Evolutionary conservation across 2,888 invertebrate species (phyloP).

Genomic region (Nephrocerus scutellatus): DNA sequence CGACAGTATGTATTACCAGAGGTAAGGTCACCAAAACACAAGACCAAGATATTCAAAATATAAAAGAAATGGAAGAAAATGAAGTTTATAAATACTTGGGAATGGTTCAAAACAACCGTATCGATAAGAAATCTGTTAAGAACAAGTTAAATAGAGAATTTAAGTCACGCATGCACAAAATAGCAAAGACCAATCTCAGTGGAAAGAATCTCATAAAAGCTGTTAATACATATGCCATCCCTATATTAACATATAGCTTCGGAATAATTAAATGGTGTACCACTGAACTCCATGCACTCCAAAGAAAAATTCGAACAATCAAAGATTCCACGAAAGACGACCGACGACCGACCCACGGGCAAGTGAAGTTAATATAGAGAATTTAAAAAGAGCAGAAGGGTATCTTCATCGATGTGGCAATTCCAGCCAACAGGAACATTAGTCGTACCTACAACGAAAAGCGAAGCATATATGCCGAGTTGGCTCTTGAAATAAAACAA

Average conservation of each 20-base stretch:
- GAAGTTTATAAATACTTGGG: slow-evolving; percentile 9
- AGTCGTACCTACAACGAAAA: not conserved
- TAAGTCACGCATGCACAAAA: slow-evolving; percentile 5
- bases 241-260: too few species aligned
- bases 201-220: slow-evolving; percentile 3
- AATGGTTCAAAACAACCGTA: not conserved
- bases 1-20: slow-evolving; percentile 2
- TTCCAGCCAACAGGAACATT: not conserved
- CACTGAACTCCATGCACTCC: too few species aligned
- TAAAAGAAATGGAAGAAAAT: slow-evolving; percentile 7
- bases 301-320: not conserved
- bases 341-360: too few species aligned
- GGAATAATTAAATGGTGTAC: too few species aligned
- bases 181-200: not conserved
- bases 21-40: slow-evolving; percentile 2
- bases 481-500: not conserved
- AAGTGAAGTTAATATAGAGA: not conserved
- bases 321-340: too few species aligned
- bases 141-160: slow-evolving; percentile 1
- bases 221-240: too few species aligned
- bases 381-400: not conserved
- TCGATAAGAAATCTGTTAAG: not conserved
- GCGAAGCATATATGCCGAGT: not conserved
- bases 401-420: slow-evolving; percentile 6
- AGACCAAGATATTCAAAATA: not conserved